Base-by-base conservation (phyloP, 2,113 vertebrate species). In the Oxyruncus cristatus region DNA sequence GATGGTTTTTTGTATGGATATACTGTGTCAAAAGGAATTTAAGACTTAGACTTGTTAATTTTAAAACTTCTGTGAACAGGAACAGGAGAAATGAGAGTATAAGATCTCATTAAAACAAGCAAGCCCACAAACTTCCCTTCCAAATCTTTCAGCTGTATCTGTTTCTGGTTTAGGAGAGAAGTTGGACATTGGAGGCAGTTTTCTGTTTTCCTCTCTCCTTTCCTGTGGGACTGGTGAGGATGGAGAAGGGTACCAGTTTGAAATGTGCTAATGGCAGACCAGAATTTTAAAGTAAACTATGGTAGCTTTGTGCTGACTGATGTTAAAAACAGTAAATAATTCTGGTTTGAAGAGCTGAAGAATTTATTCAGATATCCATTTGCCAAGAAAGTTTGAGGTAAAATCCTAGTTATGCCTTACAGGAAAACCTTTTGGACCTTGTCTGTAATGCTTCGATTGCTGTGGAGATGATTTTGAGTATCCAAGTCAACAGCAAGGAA, bases 341-440 rank as follows among this genome's bases (percentile, higher is more conserved):
- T 97, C 85, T 96, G 61, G 96, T 92, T 75, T 92, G 58, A 93
- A 73, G 78, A 97, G 77, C 89, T 94, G 78, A 94, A 96, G 67
- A 95, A 71, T 62, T 93, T 85, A 68, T 96, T 97, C 72, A 93
- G 70, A 49, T 82, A 62, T 9, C 71, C 55, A 9, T 94, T 94
- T 98, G 88, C 93, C 92, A 33, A 97, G 94, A 85, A 94, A 97
- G 66, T 88, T 97, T 87, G 95, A 98, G 96, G 93, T 98, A 73
- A 98, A 97, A 86, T 91, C 55, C 37, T 66, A 59, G 67, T 96
- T 95, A 55, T 95, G 91, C 86, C 92, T 92, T 88, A n/a, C 46
- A 83, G 91, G 79, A 95, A 85, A 92, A 83, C 67, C 41, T 91
- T 89, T 71, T 68, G 50, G n/a, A 87, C 52, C 81, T 85, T 86